Evolutionary conservation across 2,888 invertebrate species (phyloP), one percentile per base, ranked within the genome.

Genomic region (Cataglyphis altisquamis): DNA sequence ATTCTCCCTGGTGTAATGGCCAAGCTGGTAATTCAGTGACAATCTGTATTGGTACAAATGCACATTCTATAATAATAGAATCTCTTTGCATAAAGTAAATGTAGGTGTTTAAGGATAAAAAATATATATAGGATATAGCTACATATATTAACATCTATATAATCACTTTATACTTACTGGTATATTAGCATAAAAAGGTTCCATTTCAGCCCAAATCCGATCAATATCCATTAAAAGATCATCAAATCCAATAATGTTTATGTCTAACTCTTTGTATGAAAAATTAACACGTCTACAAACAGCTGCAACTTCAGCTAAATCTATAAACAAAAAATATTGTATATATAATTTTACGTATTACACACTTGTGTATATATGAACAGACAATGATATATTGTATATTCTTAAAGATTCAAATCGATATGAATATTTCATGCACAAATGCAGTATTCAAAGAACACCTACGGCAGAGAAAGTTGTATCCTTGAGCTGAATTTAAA

Each of bases 391-490:
- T n/a, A 4, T 45, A 48, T n/a, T 8, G 5, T 45, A 48, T 48
- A 48, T 48, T 48, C 5, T 48, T 48, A 18, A 48, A 48, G 18
- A 18, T 48, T 48, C 8, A n/a, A 48, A 41, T 3, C 41, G 10
- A 41, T 41, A 41, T 41, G 0, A 41, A 41, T 41, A 39, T 5
- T 15, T 41, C 12, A 41, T 41, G 3, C 41, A 12, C 3, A 41
- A 12, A 41, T 15, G 10, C 10, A 3, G 12, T 41, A 12, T 41
- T 41, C 12, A 41, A 36, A 21, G 25, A 55, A 39, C 77, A 92
- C 95, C 94, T 92, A 96, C 96, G 95, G 90, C 95, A 94, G 52
- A 96, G 93, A 92, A 96, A 96, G 86, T 95, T 95, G 83, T 95
- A 95, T 82, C 96, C 96, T 91, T 96, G 95, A 29, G 95, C 95